Evolutionary conservation across 2,888 invertebrate genomes (phyloP).

Genomic region (Biston stratarius): DNA sequence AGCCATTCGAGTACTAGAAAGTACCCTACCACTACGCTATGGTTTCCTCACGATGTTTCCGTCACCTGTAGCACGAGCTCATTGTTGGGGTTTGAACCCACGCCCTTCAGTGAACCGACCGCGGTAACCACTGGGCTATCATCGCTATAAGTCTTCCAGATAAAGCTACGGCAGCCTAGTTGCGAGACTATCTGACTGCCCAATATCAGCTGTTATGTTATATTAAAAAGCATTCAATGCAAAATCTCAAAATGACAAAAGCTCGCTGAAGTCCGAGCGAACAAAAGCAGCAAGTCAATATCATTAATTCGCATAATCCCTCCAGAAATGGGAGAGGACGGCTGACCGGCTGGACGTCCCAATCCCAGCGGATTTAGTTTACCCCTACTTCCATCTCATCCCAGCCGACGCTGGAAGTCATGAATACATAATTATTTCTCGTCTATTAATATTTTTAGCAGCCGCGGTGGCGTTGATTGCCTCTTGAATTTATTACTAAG

Average conservation of each 20-base stretch:
- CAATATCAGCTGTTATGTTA: not conserved
- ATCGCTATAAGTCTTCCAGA: too few relatives aligned
- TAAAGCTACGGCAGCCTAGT: too few relatives aligned
- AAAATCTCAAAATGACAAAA: not conserved
- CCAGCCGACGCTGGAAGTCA: conserved; percentile 67
- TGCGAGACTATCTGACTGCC: too few relatives aligned
- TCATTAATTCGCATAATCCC: conserved; percentile 48
- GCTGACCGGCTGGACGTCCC: conserved; percentile 47
- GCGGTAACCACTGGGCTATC: too few relatives aligned
- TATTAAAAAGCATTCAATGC: not conserved
- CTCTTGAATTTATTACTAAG: conserved; percentile 86
- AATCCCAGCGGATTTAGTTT: conserved; percentile 69
- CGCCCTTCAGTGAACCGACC: too few relatives aligned
- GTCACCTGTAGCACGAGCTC: too few relatives aligned
- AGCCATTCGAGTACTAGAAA: too few relatives aligned
- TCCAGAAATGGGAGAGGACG: conserved; percentile 44
- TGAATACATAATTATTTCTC: conserved; percentile 86
- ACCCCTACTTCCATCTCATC: conserved; percentile 50
- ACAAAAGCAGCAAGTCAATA: conserved; percentile 34
- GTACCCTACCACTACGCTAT: too few relatives aligned
- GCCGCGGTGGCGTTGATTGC: conserved; percentile 84
- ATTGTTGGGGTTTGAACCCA: too few relatives aligned
- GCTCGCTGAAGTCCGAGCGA: not conserved
- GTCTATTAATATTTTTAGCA: conserved; percentile 85
- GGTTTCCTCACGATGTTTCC: too few relatives aligned